phyloP scores from a whole-genome alignment of 2,797 vertebrate genomes.

The Poecilia gillii region DNA sequence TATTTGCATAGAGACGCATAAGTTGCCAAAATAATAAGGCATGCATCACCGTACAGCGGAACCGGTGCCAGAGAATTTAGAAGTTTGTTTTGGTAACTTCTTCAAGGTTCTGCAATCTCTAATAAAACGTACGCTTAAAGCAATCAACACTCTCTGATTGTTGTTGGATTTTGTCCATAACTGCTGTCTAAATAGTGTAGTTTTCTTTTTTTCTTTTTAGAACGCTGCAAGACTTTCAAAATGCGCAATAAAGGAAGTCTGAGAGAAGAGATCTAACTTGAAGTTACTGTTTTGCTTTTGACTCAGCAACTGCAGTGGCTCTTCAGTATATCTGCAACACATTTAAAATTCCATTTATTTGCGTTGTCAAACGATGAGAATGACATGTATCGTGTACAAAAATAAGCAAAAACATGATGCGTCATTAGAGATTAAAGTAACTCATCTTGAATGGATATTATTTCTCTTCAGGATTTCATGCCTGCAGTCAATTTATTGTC shows the following conservation, averaged over 20 bases:
- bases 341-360: background rate
- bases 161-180: constrained; percentile 24
- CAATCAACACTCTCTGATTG: constrained; percentile 32
- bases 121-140: constrained; percentile 55
- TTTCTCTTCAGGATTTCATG: background rate
- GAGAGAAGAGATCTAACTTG: background rate
- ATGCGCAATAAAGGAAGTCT: background rate
- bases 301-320: background rate
- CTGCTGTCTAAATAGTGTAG: background rate
- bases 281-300: background rate
- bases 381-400: background rate
- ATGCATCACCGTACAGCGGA: constrained; percentile 28
- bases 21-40: constrained; percentile 17
- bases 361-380: background rate
- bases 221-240: background rate
- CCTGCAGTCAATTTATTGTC: background rate
- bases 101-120: constrained; percentile 22
- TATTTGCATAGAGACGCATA: constrained; percentile 24
- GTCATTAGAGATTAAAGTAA: background rate
- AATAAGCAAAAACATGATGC: background rate
- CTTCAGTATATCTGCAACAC: background rate
- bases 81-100: constrained; percentile 21
- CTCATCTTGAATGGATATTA: background rate
- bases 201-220: constrained; percentile 2
- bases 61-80: constrained; percentile 5